Conservation (phyloP, 1,140 invertebrate genomes). For the Drosophila busckii region DNA sequence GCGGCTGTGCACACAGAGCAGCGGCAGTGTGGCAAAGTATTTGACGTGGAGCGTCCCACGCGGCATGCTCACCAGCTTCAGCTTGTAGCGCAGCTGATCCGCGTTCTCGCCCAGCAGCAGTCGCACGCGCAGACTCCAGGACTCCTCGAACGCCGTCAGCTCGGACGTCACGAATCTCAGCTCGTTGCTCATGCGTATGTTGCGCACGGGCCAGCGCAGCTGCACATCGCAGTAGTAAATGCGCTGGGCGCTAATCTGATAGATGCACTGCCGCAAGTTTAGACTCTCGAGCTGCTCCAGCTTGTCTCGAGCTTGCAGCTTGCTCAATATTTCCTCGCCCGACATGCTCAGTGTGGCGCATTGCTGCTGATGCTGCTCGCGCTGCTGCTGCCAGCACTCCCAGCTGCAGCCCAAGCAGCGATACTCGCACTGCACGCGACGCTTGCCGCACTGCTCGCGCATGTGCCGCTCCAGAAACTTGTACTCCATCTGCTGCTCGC, state of each 20-base stretch:
- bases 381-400: background rate
- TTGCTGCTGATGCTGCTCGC: constrained; percentile 7
- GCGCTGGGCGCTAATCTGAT: background rate
- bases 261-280: background rate
- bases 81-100: background rate
- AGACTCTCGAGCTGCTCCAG: background rate
- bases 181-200: background rate
- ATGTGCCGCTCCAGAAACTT: constrained; percentile 1
- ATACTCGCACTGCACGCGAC: constrained; percentile 11
- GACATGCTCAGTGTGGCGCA: background rate
- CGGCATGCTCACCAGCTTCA: background rate
- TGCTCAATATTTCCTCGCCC: background rate
- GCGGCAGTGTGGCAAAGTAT: constrained; percentile 18
- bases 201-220: constrained; percentile 1
- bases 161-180: background rate
- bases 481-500: background rate
- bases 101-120: background rate
- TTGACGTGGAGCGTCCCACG: background rate
- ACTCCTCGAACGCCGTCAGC: constrained; percentile 3
- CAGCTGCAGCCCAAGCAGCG: constrained; percentile 24
- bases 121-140: constrained; percentile 5
- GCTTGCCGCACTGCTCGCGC: constrained; percentile 7
- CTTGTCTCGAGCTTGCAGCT: background rate
- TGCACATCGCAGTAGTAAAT: constrained; percentile 11
- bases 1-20: background rate